Evolutionary conservation across 1,140 invertebrate species (phyloP).

Genomic region (Tetramorium alpestre): DNA sequence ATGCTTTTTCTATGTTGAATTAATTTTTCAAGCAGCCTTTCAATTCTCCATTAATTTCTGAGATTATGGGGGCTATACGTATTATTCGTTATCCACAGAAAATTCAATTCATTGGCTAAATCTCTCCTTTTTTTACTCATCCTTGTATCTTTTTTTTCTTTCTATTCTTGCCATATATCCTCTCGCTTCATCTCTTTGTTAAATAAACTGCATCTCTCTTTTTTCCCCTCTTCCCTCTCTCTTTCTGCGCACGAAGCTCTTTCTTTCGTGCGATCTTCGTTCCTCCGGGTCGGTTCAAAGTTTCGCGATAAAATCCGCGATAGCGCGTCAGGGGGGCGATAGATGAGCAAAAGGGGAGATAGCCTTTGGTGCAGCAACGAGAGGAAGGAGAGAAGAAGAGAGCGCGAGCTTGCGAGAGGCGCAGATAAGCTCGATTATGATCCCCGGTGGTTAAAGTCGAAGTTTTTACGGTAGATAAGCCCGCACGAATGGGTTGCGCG

Average conservation of each 20-base stretch:
- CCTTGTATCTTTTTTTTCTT: background rate
- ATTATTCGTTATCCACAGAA: background rate
- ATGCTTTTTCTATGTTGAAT: background rate
- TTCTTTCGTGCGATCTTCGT: constrained; percentile 57
- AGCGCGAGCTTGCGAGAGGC: constrained; percentile 49
- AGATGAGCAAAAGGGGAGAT: constrained; percentile 79
- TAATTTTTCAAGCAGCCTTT: background rate
- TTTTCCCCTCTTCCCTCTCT: constrained; percentile 45
- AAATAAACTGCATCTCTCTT: constrained; percentile 45
- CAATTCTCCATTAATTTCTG: background rate
- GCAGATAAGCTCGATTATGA: constrained; percentile 84
- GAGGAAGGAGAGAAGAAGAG: constrained; percentile 58
- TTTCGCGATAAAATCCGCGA: constrained; percentile 81
- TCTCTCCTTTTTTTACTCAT: constrained; percentile 15
- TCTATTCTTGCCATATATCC: constrained; percentile 61
- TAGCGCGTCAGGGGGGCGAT: constrained; percentile 71
- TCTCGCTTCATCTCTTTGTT: constrained; percentile 74
- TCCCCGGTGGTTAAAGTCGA: constrained; percentile 83
- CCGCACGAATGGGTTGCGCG: constrained; percentile 68
- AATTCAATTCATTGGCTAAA: constrained; percentile 47
- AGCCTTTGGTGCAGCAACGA: constrained; percentile 74
- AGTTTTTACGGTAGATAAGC: constrained; percentile 84
- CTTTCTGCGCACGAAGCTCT: constrained; percentile 46
- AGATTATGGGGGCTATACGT: background rate
- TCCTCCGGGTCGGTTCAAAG: constrained; percentile 76